Percentiles rank a stretch among this genome's conserved stretches.
Conservation (phyloP, 2,113 vertebrate genomes). For the Chaetops frenatus region DNA sequence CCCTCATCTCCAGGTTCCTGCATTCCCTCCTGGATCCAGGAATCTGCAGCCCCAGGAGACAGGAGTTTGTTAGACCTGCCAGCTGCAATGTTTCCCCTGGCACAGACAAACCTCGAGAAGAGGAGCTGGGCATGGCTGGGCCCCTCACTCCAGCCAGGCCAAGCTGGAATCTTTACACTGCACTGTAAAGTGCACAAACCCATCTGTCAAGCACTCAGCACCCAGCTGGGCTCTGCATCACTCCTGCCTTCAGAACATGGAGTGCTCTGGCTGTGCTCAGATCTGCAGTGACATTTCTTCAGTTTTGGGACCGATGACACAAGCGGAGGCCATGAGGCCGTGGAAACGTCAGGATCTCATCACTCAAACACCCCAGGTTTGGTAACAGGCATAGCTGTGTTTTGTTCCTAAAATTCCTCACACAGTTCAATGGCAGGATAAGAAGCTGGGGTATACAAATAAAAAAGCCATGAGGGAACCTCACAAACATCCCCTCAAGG, state of each 20-base stretch:
- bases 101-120: not conserved
- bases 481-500: not conserved
- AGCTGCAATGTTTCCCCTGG: not conserved
- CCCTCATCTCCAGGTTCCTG: not conserved
- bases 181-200: not conserved
- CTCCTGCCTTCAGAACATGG: not conserved
- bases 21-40: not conserved
- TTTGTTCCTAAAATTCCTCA: not conserved
- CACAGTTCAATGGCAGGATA: not conserved
- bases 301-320: not conserved
- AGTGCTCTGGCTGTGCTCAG: not conserved
- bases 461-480: not conserved
- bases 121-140: not conserved
- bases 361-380: not conserved
- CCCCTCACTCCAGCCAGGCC: not conserved
- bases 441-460: not conserved
- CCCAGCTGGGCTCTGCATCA: not conserved
- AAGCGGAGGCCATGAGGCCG: not conserved
- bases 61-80: not conserved
- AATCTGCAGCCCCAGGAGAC: not conserved
- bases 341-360: not conserved
- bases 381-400: not conserved
- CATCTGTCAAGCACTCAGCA: accelerated
- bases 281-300: not conserved
- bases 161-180: not conserved